Evolutionary conservation across 2,113 vertebrate genomes (phyloP), one percentile per base, ranked within the genome.

Genomic region (Argyrosomus japonicus): DNA sequence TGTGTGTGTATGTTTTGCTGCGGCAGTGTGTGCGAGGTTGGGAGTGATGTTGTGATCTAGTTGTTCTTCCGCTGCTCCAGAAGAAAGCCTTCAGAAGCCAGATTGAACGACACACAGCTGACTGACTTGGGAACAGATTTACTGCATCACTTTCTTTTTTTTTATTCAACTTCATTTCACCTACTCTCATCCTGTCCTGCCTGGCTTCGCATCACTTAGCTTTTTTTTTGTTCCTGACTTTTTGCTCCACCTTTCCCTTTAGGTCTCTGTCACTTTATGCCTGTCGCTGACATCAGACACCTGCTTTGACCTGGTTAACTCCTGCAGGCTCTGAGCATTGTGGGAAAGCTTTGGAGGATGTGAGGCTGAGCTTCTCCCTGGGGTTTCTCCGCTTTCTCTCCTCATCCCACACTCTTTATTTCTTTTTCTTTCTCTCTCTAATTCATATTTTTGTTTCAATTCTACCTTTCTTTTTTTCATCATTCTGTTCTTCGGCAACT

Each of bases 241-340:
- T 70, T 76, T 19, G 47, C 61, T 81, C 29, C 9, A 60, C 56
- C 29, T 89, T 71, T 68, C 81, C 65, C 50, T 75, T 79, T 17
- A 23, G 72, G 75, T 88, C 74, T 87, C 88, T 88, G 77, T 82
- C 78, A 47, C 82, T 85, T 79, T 75, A 62, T 83, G 83, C 82
- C 67, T 81, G 32, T 78, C 43, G 54, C 47, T 83, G 87, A 77
- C 82, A 81, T 90, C 82, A 69, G 84, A 75, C 91, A 92, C 91
- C 90, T 92, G 88, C 85, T 83, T 65, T 91, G 92, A 48, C 90
- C 86, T 81, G 86, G 75, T 91, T 91, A 77, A 88, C 79, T 91
- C 76, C 81, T 87, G 86, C 82, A 78, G 86, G 74, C 89, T 87
- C 63, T 19, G 71, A 81, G 79, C 53, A 68, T 79, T 81, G 79